These are phyloP conservation scores for Oryctes rhinoceros DNA, from an alignment of 1,140 invertebrate species.

Conservation along the genomic window DNA sequence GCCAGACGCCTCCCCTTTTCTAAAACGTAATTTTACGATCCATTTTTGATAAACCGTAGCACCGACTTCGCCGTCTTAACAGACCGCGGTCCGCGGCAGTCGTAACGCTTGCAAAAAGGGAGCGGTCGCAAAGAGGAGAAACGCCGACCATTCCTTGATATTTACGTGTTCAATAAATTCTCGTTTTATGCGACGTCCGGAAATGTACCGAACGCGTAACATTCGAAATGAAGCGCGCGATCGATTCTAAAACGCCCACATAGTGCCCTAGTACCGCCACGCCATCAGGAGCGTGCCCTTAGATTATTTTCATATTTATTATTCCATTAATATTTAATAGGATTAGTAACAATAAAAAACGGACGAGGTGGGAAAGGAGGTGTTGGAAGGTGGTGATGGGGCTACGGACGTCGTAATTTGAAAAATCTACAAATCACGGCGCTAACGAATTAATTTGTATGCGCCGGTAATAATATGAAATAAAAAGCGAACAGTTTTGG, in stretches of 20 bases:
- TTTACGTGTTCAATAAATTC: slow-evolving; percentile 11
- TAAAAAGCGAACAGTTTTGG: too few species aligned
- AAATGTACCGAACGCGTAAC: slow-evolving; percentile 7
- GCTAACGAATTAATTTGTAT: not conserved
- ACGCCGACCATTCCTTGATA: not conserved
- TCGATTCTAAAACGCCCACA: slow-evolving; percentile 6
- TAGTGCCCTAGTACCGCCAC: not conserved
- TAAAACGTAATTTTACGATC: not conserved
- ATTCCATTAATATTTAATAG: slow-evolving; percentile 7
- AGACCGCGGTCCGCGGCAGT: too few species aligned
- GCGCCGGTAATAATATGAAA: too few species aligned
- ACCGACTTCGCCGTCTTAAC: not conserved
- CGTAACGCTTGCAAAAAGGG: not conserved
- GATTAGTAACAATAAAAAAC: not conserved
- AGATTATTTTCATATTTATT: slow-evolving; percentile 5
- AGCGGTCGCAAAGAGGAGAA: not conserved
- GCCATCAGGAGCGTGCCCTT: too few species aligned
- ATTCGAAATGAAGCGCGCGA: not conserved
- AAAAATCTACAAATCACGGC: not conserved
- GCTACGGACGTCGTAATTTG: not conserved
- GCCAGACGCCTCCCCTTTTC: too few species aligned
- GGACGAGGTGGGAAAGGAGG: not conserved
- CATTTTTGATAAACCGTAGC: not conserved
- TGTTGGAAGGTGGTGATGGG: not conserved
- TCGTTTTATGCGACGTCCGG: slow-evolving; percentile 7